Evolutionary conservation across 2,888 invertebrate genomes (phyloP), one percentile per base, ranked within the genome.

Genomic region (Nebria salina): DNA sequence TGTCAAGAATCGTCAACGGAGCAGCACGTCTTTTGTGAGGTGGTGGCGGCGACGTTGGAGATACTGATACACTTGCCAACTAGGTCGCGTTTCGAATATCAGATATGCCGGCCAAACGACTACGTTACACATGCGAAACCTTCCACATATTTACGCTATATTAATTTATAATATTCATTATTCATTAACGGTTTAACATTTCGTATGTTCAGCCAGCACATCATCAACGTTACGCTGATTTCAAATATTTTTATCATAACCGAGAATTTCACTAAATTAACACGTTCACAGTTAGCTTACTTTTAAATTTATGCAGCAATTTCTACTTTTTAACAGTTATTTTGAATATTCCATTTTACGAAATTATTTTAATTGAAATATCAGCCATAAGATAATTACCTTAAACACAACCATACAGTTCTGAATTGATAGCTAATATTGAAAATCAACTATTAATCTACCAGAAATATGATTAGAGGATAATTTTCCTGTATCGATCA

Each of bases 21-120:
- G 25, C 79, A 54, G 72, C 34, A 42, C 54, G 65, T 64, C 54
- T 72, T 54, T 54, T 54, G 11, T 54, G 54, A 54, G 54, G 54
- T 54, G 54, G 54, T 54, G 54, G 54, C 54, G 54, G 54, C 65
- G 20, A 13, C 25, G 54, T 72, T 65, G 72, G 25, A 77, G 77
- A 77, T 77, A 54, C 72, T 77, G 77, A 77, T 77, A 77, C 65
- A 77, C 77, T 77, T 77, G 65, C 64, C 41, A 77, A 77, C 72
- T 77, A 77, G 77, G 72, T 72, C 77, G 25, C 20, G 68, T 68
- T 25, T 25, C 68, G 25, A 25, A 68, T 68, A 68, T 68, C 68
- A 25, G 54, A 54, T 54, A 54, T 8, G 54, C 54, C 13, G 54
- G 54, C 54, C 54, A 54, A 54, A 54, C 54, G 54, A 54, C 54